Conservation (phyloP, 2,113 vertebrate genomes). For the Megaceryle maxima region DNA sequence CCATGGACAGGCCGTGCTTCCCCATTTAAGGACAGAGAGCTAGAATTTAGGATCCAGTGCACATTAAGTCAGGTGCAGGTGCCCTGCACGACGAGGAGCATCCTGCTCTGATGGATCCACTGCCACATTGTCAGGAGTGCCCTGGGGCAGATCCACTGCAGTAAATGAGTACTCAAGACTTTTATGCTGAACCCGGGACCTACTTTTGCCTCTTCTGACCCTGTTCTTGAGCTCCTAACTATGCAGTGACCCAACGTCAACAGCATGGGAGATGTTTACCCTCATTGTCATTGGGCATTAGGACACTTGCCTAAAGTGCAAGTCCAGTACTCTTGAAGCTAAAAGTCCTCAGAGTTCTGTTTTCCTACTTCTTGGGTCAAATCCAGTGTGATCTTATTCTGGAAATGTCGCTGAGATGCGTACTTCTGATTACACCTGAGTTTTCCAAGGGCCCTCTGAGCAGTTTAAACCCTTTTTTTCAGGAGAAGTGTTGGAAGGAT, state of each 20-base stretch:
- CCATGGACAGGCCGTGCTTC: neutral
- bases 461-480: neutral
- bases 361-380: neutral
- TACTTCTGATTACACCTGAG: neutral
- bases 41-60: neutral
- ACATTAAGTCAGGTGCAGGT: neutral
- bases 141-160: neutral
- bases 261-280: neutral
- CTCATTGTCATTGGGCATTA: neutral
- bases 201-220: neutral
- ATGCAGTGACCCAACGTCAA: neutral
- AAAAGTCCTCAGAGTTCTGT: neutral
- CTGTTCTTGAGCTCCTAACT: neutral
- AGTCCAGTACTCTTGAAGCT: neutral
- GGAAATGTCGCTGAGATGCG: neutral
- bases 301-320: neutral
- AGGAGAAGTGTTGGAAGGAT: neutral
- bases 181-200: neutral
- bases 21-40: neutral
- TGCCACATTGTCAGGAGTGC: neutral
- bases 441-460: neutral
- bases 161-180: neutral
- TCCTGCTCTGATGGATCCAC: neutral
- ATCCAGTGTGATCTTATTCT: neutral
- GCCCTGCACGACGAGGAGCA: neutral